Conservation (phyloP, 2,113 vertebrate species). For the Phrynosoma platyrhinos region DNA sequence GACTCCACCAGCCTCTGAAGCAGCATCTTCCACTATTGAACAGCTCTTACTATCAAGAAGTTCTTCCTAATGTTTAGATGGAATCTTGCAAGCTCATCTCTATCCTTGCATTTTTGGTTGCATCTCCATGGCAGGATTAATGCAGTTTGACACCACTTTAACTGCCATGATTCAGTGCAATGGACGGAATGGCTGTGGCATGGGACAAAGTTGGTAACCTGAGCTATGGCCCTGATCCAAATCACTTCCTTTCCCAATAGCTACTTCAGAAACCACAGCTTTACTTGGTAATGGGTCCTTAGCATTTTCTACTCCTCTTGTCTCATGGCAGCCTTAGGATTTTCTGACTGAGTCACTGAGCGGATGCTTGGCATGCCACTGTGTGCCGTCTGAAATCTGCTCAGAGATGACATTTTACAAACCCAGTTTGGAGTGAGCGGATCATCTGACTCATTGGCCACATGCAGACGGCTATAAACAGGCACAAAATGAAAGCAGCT, state of each 20-base stretch:
- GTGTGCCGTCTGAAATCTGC: not conserved
- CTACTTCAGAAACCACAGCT: not conserved
- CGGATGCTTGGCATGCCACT: not conserved
- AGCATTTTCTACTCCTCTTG: no score
- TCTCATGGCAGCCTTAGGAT: not conserved
- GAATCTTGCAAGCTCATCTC: no score
- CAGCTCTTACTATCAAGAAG: no score
- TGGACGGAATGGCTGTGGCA: not conserved
- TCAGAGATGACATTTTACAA: not conserved
- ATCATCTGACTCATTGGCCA: not conserved
- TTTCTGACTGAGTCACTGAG: not conserved
- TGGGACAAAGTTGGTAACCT: not conserved
- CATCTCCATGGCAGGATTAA: no score
- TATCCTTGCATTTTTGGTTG: no score
- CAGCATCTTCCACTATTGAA: no score
- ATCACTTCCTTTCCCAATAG: not conserved
- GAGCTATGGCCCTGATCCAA: not conserved
- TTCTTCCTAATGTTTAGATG: no score
- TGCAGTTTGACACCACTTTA: no score
- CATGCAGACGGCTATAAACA: not conserved
- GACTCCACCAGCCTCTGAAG: no score
- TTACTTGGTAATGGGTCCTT: not conserved
- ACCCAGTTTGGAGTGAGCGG: not conserved
- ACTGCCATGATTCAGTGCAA: no score
- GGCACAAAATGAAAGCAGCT: not conserved